These are phyloP conservation scores for Charaxes varanes DNA, from an alignment of 1,140 invertebrate genomes.

Conservation along the genomic window DNA sequence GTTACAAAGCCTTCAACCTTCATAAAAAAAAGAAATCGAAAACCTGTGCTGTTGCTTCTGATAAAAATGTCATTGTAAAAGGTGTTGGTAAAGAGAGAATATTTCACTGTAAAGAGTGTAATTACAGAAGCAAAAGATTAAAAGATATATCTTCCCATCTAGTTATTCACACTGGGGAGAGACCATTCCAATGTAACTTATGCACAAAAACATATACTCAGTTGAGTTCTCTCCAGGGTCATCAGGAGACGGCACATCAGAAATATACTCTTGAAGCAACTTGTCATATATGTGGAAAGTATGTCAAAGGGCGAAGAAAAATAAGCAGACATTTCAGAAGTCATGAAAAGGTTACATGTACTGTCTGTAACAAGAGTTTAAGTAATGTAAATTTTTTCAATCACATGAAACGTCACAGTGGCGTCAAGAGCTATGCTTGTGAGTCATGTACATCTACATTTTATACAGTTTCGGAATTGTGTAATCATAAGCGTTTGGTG, in stretches of 20 bases:
- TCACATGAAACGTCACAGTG: constrained; percentile 48
- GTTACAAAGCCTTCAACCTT: constrained; percentile 35
- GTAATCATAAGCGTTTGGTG: constrained; percentile 40
- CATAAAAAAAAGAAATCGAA: constrained; percentile 31
- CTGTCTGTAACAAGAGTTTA: constrained; percentile 42
- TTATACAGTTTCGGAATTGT: constrained; percentile 41
- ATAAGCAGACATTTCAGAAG: constrained; percentile 38
- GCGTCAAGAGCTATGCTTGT: constrained; percentile 42
- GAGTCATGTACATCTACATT: constrained; percentile 45
- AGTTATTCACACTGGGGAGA: constrained; percentile 39
- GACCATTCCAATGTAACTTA: constrained; percentile 37
- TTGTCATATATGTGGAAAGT: constrained; percentile 50
- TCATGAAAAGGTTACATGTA: constrained; percentile 35
- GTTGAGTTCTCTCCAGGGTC: constrained; percentile 32
- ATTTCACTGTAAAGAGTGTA: constrained; percentile 46
- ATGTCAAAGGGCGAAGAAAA: constrained; percentile 33
- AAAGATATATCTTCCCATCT: constrained; percentile 47
- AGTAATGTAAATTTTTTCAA: constrained; percentile 16
- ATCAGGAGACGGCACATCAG: constrained; percentile 39
- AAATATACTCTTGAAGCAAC: constrained; percentile 34
- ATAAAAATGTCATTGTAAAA: constrained; percentile 28
- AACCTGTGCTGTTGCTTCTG: constrained; percentile 27
- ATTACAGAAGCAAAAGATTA: constrained; percentile 30
- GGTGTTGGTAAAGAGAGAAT: constrained; percentile 39
- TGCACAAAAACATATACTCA: constrained; percentile 44